Conservation (phyloP, 1,140 invertebrate genomes). For the Bombus waltoni region DNA sequence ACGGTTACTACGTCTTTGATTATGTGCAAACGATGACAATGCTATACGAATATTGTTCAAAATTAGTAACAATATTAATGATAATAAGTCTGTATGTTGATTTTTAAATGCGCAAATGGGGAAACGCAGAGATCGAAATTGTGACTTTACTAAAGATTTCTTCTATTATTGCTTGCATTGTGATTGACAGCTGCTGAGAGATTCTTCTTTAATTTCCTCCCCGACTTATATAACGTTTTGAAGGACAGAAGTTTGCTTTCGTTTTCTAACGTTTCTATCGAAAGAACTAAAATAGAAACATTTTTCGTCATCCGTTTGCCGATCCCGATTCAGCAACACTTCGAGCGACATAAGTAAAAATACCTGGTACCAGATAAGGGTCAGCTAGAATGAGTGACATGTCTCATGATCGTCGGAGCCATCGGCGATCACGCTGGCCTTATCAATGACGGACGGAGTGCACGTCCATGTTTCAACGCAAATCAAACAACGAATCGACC, state of each 20-base stretch:
- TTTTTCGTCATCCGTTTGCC: conserved; percentile 16
- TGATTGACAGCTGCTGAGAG: not conserved
- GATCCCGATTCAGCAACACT: conserved; percentile 31
- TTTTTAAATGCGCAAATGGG: not conserved
- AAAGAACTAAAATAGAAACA: not conserved
- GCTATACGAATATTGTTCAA: not conserved
- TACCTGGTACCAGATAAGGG: conserved; percentile 40
- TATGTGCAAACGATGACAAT: not conserved
- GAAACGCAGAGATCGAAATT: too few species aligned
- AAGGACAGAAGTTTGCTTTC: not conserved
- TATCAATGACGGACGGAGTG: conserved; percentile 66
- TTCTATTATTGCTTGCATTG: not conserved
- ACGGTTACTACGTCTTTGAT: not conserved
- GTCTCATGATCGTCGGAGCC: conserved; percentile 50
- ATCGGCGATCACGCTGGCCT: conserved; percentile 50
- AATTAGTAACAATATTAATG: not conserved
- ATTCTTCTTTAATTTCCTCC: too few species aligned
- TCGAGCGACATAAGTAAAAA: conserved; percentile 42
- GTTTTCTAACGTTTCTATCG: not conserved
- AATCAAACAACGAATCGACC: conserved; percentile 74
- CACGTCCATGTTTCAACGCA: conserved; percentile 70
- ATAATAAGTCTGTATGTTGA: not conserved
- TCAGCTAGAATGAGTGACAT: conserved; percentile 28
- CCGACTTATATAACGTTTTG: too few species aligned
- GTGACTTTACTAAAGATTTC: too few species aligned